Base-by-base conservation (phyloP, 2,888 invertebrate species). In the Mylabris sibirica region DNA sequence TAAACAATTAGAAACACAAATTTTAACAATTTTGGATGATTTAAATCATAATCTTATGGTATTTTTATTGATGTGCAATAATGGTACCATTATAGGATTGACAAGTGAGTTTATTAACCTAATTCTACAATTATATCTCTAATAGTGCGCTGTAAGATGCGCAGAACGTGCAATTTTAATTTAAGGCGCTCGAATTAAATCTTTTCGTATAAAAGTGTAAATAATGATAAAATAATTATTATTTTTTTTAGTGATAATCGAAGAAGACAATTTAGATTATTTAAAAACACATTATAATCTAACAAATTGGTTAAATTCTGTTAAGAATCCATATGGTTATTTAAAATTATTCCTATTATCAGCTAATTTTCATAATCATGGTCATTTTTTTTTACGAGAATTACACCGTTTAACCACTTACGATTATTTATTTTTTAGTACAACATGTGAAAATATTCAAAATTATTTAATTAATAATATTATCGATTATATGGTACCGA, bases 361-460 rank as follows among this genome's bases (percentile, higher is more conserved):
- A 14, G 90, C 91, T 2, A 86, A 87, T 2, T 87, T 92, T 77
- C 87, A 89, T 71, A 86, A 86, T 11, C 87, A 89, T 72, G 82
- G 86, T 0, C 86, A 87, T 24, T 89, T 87, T 84, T 89, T 89
- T 73, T 81, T 91, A 75, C 85, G 89, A 59, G 93, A 93, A 75
- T 73, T 92, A 6, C 85, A 90, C 76, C 84, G 91, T 0, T 88
- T 14, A 86, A 87, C 5, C 85, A 84, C 14, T 2, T 88, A 86
- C 75, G 82, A 84, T 0, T 86, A 88, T 6, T 79, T 92, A 1
- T 90, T 88, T 76, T 90, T 89, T 72, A 86, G 85, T 90, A 89
- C 72, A 86, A 85, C 68, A 85, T 89, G 0, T 86, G 72, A 44
- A 49, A 88, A 62, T 85, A 87, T 67, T 88, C 86, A 73, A 78